A percentile compares a stretch with the other conserved stretches of the same genome.
These are phyloP conservation scores for Pantherophis alleghaniensis DNA, from an alignment of 2,797 vertebrate genomes.

Conservation along the genomic window DNA sequence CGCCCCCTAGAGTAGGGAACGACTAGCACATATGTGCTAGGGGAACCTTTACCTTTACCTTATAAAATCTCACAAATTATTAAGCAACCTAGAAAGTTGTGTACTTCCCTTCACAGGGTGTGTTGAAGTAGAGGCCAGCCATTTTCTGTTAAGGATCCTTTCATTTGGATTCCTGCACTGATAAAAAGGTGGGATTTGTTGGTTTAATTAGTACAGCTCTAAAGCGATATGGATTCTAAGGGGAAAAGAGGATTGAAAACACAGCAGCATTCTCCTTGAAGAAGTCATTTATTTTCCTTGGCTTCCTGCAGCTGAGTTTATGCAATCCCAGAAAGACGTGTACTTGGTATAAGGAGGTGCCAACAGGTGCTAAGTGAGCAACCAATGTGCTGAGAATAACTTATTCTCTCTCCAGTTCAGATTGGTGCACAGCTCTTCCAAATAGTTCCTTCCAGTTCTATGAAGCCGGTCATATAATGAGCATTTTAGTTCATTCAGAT, in stretches of 20 bases:
- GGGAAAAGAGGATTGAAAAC: neutral
- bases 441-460: neutral
- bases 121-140: neutral
- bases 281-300: neutral
- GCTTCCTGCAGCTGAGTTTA: neutral
- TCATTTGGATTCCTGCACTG: neutral
- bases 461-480: neutral
- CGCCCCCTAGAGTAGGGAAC: no score
- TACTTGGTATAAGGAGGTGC: neutral
- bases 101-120: neutral
- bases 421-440: neutral
- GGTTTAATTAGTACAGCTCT: neutral
- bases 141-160: neutral
- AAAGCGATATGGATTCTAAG: neutral
- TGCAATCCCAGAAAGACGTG: neutral
- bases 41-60: no score
- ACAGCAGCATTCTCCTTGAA: neutral
- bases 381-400: neutral
- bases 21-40: no score
- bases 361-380: neutral
- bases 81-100: neutral
- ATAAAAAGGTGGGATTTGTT: neutral
- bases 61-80: neutral
- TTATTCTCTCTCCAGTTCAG: neutral
- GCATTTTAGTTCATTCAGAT: neutral